A percentile compares a stretch with the other conserved stretches of the same genome.
These are phyloP conservation scores for Rhyzopertha dominica DNA, from an alignment of 1,140 invertebrate genomes.

Conservation along the genomic window DNA sequence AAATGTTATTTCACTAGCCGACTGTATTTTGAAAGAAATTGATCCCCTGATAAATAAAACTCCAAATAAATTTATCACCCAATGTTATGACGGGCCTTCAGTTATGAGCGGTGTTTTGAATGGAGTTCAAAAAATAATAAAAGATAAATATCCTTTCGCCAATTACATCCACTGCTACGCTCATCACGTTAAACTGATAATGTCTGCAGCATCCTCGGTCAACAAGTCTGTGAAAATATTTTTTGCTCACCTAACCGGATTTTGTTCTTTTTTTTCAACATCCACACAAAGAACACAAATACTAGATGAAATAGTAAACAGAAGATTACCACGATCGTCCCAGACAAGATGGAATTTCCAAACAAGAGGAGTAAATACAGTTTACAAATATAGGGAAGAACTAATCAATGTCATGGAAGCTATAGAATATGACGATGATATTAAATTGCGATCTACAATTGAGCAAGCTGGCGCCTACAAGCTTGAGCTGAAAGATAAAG, in stretches of 20 bases:
- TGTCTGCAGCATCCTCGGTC: constrained; percentile 31
- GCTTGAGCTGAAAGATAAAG: too few relatives aligned
- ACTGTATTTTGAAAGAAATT: constrained; percentile 27
- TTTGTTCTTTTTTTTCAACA: constrained; percentile 16
- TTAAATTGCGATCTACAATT: too few relatives aligned
- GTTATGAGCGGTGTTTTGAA: constrained; percentile 25
- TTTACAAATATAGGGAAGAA: too few relatives aligned
- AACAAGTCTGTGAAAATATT: constrained; percentile 30
- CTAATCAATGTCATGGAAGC: too few relatives aligned
- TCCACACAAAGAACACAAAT: constrained; percentile 13
- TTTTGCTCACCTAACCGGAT: constrained; percentile 21
- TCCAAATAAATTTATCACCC: constrained; percentile 38
- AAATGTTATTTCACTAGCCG: constrained; percentile 20
- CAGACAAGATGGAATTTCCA: constrained; percentile 20
- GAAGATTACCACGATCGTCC: constrained; percentile 12
- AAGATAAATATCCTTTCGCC: constrained; percentile 17
- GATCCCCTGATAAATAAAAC: constrained; percentile 27
- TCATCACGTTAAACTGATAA: constrained; percentile 40
- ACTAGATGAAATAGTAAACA: constrained; percentile 17
- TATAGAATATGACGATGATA: too few relatives aligned
- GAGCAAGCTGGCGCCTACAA: too few relatives aligned
- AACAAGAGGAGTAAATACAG: too few relatives aligned
- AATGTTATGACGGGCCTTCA: constrained; percentile 32
- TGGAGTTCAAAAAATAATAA: constrained; percentile 23
- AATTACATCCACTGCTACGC: constrained; percentile 29